Conservation (phyloP, 2,888 invertebrate genomes). For the Pseudeuparius sepicola region DNA sequence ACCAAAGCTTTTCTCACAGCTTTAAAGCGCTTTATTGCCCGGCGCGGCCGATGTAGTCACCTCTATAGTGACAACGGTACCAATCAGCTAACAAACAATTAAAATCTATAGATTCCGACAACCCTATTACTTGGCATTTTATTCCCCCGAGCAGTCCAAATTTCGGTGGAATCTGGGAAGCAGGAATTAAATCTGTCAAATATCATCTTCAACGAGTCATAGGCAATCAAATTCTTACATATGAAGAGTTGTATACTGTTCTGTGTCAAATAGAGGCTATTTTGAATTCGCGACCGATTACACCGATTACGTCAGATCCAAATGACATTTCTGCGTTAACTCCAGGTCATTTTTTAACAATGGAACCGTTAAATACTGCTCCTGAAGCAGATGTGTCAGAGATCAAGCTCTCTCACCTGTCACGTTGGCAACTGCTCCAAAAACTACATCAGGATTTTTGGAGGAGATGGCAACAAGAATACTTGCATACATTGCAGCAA, state of each 20-base stretch:
- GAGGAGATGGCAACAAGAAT: constrained; percentile 20
- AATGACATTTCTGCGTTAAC: constrained; percentile 13
- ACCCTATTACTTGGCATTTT: too few relatives aligned
- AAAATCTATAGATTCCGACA: too few relatives aligned
- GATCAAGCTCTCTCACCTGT: too few relatives aligned
- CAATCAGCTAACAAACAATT: too few relatives aligned
- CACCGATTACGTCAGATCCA: constrained; percentile 10
- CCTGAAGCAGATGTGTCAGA: too few relatives aligned
- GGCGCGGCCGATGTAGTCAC: constrained; percentile 2
- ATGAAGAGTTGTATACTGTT: constrained; percentile 12
- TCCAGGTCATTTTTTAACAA: constrained; percentile 14
- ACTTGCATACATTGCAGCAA: constrained; percentile 19
- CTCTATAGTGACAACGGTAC: too few relatives aligned
- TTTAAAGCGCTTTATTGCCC: constrained; percentile 3
- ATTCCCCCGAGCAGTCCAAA: too few relatives aligned
- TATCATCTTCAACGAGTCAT: constrained; percentile 9
- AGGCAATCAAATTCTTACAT: constrained; percentile 9
- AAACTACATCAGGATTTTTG: too few relatives aligned
- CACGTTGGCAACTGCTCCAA: too few relatives aligned
- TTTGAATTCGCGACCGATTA: constrained; percentile 10
- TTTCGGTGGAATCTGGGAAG: constrained; percentile 14
- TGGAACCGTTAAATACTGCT: too few relatives aligned
- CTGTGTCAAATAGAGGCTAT: constrained; percentile 11
- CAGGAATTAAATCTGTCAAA: constrained; percentile 12
- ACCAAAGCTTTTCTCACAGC: constrained; percentile 22